phyloP scores from a whole-genome alignment of 2,888 invertebrate genomes.

The Eulithis testata region DNA sequence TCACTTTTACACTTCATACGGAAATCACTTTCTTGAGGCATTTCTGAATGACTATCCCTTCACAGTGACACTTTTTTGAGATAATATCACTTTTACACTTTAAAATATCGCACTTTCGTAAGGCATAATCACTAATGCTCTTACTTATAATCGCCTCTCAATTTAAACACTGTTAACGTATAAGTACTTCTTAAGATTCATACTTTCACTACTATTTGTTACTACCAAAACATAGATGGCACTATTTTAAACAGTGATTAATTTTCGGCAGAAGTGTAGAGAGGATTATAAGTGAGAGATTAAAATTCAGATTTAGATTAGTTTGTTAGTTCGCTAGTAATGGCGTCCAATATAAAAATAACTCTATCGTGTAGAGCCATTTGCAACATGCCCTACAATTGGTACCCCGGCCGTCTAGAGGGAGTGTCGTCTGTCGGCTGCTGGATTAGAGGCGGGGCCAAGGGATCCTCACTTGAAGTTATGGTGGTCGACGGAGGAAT shows the following conservation, averaged over 20 bases:
- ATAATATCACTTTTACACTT: background rate
- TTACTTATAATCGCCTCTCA: too few relatives aligned
- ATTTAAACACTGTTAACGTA: too few relatives aligned
- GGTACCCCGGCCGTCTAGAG: slow-evolving; percentile 62
- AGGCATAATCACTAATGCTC: too few relatives aligned
- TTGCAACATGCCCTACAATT: slow-evolving; percentile 69
- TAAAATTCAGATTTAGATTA: background rate
- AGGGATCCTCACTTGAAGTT: slow-evolving; percentile 72
- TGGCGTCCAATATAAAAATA: slow-evolving; percentile 49
- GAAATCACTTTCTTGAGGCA: background rate
- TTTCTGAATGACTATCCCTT: too few relatives aligned
- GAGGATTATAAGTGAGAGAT: background rate
- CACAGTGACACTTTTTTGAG: too few relatives aligned
- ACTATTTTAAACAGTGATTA: too few relatives aligned
- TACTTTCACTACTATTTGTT: too few relatives aligned
- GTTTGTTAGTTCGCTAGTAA: slow-evolving; percentile 49
- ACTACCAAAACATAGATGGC: too few relatives aligned
- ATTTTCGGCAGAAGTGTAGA: too few relatives aligned
- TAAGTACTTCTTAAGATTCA: too few relatives aligned
- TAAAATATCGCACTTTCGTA: background rate
- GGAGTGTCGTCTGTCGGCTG: slow-evolving; percentile 60
- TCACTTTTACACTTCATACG: background rate
- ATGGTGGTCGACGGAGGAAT: slow-evolving; percentile 71
- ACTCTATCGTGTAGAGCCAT: slow-evolving; percentile 55
- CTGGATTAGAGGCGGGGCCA: slow-evolving; percentile 67